phyloP scores from a whole-genome alignment of 2,797 vertebrate genomes.

The Nasua narica region DNA sequence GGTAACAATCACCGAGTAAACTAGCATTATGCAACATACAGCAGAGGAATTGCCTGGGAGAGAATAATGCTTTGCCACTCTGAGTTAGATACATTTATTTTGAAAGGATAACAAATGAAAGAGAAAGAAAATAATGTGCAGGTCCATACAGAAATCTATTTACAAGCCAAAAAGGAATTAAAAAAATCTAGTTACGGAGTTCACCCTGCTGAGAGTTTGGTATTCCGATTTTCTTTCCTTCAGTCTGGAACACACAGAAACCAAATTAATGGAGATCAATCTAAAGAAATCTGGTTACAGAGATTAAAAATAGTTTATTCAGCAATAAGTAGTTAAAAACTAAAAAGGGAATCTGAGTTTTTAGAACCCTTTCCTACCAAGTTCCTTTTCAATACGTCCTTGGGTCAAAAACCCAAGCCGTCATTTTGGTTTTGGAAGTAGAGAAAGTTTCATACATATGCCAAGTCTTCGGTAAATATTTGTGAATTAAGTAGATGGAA shows the following conservation, averaged over 20 bases:
- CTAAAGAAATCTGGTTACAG: background rate
- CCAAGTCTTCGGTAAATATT: background rate
- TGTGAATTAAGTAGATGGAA: background rate
- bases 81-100: slow-evolving; percentile 50
- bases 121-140: slow-evolving; percentile 37
- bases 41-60: slow-evolving; percentile 48
- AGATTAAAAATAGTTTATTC: slow-evolving; percentile 40
- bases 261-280: slow-evolving; percentile 9
- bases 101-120: slow-evolving; percentile 40
- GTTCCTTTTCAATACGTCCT: background rate
- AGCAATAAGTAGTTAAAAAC: slow-evolving; percentile 19
- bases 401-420: background rate
- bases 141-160: slow-evolving; percentile 50
- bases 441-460: background rate
- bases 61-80: slow-evolving; percentile 46
- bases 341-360: background rate
- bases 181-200: slow-evolving; percentile 49
- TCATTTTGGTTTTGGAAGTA: background rate
- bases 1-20: slow-evolving; percentile 37
- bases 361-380: background rate
- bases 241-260: slow-evolving; percentile 25
- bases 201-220: background rate
- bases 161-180: slow-evolving; percentile 11
- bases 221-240: slow-evolving; percentile 30
- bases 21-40: slow-evolving; percentile 34